Evolutionary conservation across 2,888 invertebrate genomes (phyloP).

Genomic region (Chymomyza caudatula): DNA sequence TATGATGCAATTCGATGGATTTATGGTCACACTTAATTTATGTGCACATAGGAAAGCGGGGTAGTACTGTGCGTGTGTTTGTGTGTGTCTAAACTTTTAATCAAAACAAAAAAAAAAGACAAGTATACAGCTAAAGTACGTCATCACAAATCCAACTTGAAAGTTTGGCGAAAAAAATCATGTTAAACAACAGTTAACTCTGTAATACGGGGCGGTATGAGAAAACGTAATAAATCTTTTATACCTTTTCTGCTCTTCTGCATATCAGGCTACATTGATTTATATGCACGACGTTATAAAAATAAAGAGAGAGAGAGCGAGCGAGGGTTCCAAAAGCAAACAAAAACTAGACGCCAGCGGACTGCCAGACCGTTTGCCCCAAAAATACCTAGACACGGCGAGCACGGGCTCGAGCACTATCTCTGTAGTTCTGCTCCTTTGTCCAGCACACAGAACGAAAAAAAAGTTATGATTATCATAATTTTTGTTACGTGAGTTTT

Average conservation of each 20-base stretch:
- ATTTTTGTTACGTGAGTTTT: slow-evolving; percentile 75
- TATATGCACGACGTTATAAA: slow-evolving; percentile 74
- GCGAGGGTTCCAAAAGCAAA: slow-evolving; percentile 23
- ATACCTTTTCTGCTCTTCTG: slow-evolving; percentile 70
- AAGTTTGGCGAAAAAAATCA: slow-evolving; percentile 27
- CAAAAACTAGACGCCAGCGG: slow-evolving; percentile 53
- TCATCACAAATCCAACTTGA: slow-evolving; percentile 23
- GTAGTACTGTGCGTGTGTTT: slow-evolving; percentile 14
- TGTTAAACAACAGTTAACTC: slow-evolving; percentile 2
- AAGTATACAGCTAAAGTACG: not conserved
- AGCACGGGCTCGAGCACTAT: slow-evolving; percentile 11
- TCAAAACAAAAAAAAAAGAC: not conserved
- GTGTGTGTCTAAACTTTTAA: not conserved
- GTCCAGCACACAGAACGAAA: slow-evolving; percentile 57
- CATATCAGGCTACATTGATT: slow-evolving; percentile 73
- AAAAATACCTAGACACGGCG: slow-evolving; percentile 50
- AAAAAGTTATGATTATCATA: slow-evolving; percentile 76
- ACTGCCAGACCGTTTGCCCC: slow-evolving; percentile 28
- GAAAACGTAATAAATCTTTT: slow-evolving; percentile 69
- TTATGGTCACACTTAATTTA: slow-evolving; percentile 53
- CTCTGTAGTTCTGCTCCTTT: slow-evolving; percentile 43
- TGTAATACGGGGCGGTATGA: not conserved
- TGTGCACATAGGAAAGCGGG: slow-evolving; percentile 14
- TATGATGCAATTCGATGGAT: slow-evolving; percentile 60
- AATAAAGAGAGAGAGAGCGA: slow-evolving; percentile 54